These are phyloP conservation scores for Parazoanthus swiftii DNA, from an alignment of 92 coral and sea anemone genomes.

Conservation along the genomic window DNA sequence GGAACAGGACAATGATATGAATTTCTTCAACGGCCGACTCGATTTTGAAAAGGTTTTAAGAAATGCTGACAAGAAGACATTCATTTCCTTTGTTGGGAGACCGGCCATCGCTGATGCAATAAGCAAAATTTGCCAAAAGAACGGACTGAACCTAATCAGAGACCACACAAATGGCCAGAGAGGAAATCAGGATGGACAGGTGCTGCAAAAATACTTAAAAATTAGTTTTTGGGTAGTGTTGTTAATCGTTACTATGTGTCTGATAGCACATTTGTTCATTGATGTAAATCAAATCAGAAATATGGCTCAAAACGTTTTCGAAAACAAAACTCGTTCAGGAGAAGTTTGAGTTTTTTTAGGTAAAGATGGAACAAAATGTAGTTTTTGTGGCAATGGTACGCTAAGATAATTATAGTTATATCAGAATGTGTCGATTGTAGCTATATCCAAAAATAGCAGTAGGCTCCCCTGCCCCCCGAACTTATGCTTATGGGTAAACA, in stretches of 20 bases:
- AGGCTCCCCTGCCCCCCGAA: too few relatives aligned
- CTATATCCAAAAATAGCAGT: too few relatives aligned
- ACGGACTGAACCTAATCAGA: constrained; percentile 36
- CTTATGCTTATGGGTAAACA: too few relatives aligned
- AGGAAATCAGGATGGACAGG: constrained; percentile 34
- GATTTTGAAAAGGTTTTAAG: constrained; percentile 45
- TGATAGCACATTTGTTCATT: constrained; percentile 27
- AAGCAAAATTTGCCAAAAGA: constrained; percentile 43
- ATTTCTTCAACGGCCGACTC: constrained; percentile 45
- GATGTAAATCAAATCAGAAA: constrained; percentile 35
- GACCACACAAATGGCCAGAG: constrained; percentile 56
- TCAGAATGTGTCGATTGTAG: too few relatives aligned
- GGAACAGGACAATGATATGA: constrained; percentile 14
- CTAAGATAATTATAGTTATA: too few relatives aligned
- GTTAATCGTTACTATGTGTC: constrained; percentile 28
- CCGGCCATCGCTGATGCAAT: constrained; percentile 54
- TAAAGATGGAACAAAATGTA: too few relatives aligned
- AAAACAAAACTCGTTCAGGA: constrained; percentile 1
- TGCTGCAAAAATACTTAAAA: constrained; percentile 46
- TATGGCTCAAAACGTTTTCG: not conserved
- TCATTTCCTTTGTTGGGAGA: constrained; percentile 59
- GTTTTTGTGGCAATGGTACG: too few relatives aligned
- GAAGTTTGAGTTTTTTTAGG: not conserved
- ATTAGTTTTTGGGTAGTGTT: constrained; percentile 44
- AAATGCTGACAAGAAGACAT: constrained; percentile 42